Conservation (phyloP, 2,888 invertebrate species). For the Oasisia sp. region DNA sequence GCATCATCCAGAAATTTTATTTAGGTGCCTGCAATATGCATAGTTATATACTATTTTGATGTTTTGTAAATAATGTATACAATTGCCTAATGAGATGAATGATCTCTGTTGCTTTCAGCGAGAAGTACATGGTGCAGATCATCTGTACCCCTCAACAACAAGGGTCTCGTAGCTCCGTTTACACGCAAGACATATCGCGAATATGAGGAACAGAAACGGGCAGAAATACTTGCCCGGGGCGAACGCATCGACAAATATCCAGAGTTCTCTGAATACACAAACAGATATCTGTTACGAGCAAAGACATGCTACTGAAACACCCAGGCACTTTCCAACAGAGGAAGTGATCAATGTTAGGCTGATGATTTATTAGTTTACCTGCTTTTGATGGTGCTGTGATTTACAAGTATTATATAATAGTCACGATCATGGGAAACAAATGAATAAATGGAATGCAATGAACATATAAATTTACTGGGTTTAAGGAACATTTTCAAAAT, state of each 20-base stretch:
- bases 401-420: background rate
- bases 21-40: background rate
- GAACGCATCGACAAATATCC: slow-evolving; percentile 52
- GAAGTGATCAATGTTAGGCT: background rate
- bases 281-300: slow-evolving; percentile 48
- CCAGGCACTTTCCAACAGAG: background rate
- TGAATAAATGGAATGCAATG: background rate
- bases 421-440: background rate
- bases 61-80: background rate
- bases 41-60: background rate
- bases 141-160: slow-evolving; percentile 55
- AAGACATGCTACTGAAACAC: slow-evolving; percentile 14
- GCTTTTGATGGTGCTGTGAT: background rate
- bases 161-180: slow-evolving; percentile 53
- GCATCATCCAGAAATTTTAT: background rate
- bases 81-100: background rate
- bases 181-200: slow-evolving; percentile 57
- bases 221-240: slow-evolving; percentile 40
- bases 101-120: slow-evolving; percentile 44
- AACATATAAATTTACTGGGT: background rate
- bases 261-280: slow-evolving; percentile 60
- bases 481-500: background rate
- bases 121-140: slow-evolving; percentile 62
- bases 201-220: slow-evolving; percentile 47
- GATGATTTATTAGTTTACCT: background rate